Conservation (phyloP, 2,113 vertebrate genomes). For the Hucho hucho region DNA sequence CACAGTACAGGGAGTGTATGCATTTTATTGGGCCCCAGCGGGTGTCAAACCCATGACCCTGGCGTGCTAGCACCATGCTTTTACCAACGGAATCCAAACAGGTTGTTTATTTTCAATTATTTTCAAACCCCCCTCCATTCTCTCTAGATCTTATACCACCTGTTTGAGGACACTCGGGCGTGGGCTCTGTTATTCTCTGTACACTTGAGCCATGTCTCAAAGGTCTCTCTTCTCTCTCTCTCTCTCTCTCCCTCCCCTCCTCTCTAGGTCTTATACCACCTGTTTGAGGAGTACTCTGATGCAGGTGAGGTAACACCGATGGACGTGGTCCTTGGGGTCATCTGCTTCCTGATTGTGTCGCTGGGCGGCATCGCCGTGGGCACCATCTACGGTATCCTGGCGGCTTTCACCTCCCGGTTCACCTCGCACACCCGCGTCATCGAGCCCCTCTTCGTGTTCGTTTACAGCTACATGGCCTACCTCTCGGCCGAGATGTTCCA, state of each 20-base stretch:
- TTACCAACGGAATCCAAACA: too few relatives aligned
- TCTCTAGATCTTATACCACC: constrained; percentile 90
- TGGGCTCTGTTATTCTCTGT: too few relatives aligned
- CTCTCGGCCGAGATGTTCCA: constrained; percentile 95
- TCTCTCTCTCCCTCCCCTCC: not conserved
- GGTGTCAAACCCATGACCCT: too few relatives aligned
- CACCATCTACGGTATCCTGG: constrained; percentile 87
- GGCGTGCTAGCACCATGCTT: too few relatives aligned
- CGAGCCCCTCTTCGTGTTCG: constrained; percentile 96
- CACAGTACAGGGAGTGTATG: too few relatives aligned
- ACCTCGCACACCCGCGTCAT: constrained; percentile 94
- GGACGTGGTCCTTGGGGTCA: constrained; percentile 84
- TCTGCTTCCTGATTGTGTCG: constrained; percentile 93
- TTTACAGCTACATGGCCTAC: constrained; percentile 99
- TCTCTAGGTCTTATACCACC: constrained; percentile 90
- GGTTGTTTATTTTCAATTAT: too few relatives aligned
- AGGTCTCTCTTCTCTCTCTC: too few relatives aligned
- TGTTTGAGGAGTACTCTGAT: constrained; percentile 88
- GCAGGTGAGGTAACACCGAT: constrained; percentile 74
- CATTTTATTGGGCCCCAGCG: too few relatives aligned
- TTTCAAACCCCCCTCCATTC: not conserved
- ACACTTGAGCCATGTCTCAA: too few relatives aligned
- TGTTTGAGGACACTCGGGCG: constrained; percentile 88
- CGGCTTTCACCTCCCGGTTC: constrained; percentile 96
- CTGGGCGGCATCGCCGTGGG: constrained; percentile 91